Conservation (phyloP, 2,113 vertebrate genomes). For the Grus americana region DNA sequence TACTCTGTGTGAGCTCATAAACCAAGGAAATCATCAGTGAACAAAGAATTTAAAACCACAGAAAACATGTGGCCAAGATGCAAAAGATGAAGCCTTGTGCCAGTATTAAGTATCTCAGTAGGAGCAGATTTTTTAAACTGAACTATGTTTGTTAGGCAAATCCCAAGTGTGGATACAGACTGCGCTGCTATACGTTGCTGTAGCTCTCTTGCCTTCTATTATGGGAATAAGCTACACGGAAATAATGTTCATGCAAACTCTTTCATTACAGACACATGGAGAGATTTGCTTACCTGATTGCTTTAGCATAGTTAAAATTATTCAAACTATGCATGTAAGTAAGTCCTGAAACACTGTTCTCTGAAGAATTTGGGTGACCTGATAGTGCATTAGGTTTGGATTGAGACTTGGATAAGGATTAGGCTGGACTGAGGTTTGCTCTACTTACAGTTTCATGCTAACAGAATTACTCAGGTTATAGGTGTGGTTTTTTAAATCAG, state of each 20-base stretch:
- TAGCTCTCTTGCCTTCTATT: background rate
- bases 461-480: background rate
- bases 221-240: background rate
- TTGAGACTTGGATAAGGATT: background rate
- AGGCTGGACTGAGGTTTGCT: background rate
- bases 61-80: background rate
- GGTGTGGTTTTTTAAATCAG: background rate
- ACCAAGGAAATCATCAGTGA: background rate
- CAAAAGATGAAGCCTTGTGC: background rate
- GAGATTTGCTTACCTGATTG: background rate
- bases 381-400: background rate
- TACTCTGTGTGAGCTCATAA: background rate
- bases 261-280: background rate
- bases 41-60: slow-evolving; percentile 17
- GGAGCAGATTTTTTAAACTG: background rate
- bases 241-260: background rate
- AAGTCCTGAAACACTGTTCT: background rate
- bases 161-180: background rate
- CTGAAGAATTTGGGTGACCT: background rate
- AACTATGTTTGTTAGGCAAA: background rate
- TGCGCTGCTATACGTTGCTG: background rate
- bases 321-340: background rate
- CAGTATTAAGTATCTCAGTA: background rate
- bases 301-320: background rate
- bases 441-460: background rate